These are phyloP conservation scores for Elymnias hypermnestra DNA, from an alignment of 1,140 invertebrate genomes.

Conservation along the genomic window DNA sequence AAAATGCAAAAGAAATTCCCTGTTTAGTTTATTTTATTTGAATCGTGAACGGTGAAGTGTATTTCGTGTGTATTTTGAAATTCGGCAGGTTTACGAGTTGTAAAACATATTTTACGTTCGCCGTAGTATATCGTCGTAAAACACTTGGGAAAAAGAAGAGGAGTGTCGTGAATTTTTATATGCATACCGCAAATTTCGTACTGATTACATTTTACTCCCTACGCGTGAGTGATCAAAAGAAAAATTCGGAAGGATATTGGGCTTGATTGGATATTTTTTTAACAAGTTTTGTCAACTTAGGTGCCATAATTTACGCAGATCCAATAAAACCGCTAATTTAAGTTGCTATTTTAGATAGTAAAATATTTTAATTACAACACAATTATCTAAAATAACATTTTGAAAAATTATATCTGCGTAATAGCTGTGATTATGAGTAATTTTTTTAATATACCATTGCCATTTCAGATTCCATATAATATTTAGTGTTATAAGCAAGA, in stretches of 20 bases:
- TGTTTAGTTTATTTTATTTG: background rate
- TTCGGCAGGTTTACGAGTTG: background rate
- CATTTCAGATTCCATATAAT: too few species aligned
- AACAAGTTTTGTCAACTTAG: too few species aligned
- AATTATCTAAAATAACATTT: too few species aligned
- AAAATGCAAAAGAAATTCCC: background rate
- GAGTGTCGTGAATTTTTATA: background rate
- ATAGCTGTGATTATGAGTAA: too few species aligned
- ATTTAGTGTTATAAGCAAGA: too few species aligned
- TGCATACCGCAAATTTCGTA: background rate
- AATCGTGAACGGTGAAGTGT: background rate
- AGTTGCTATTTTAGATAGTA: too few species aligned
- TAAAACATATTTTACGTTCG: conserved; percentile 2
- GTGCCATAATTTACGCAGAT: too few species aligned
- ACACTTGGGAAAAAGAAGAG: background rate
- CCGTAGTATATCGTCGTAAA: background rate
- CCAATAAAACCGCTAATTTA: too few species aligned
- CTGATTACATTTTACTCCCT: background rate
- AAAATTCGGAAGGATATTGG: background rate
- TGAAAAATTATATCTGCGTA: too few species aligned
- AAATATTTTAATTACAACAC: too few species aligned
- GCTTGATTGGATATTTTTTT: background rate
- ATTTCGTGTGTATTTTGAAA: background rate
- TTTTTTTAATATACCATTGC: too few species aligned
- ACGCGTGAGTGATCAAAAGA: background rate